Conservation (phyloP, 2,113 vertebrate species). For the Hoplias malabaricus region DNA sequence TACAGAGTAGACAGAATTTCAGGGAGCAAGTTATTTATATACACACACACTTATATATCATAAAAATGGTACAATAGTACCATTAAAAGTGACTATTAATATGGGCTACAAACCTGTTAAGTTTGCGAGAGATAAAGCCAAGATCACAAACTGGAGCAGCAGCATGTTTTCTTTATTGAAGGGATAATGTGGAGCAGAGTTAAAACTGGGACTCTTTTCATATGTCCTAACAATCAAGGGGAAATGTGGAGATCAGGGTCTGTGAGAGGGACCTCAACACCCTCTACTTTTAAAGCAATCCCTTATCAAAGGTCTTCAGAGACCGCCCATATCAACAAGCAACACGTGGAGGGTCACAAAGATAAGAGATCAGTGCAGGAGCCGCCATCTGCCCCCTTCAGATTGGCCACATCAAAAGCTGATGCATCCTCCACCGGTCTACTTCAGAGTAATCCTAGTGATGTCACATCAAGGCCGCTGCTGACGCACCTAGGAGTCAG, state of each 20-base stretch:
- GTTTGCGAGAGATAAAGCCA: constrained; percentile 56
- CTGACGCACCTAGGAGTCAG: constrained; percentile 34
- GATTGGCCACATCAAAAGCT: constrained; percentile 29
- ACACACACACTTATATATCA: no score
- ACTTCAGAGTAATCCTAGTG: constrained; percentile 28
- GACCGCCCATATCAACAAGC: constrained; percentile 78
- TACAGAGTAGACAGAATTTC: constrained; percentile 42
- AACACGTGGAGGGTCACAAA: constrained; percentile 80
- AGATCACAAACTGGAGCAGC: constrained; percentile 56
- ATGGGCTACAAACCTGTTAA: constrained; percentile 62
- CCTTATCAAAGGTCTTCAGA: constrained; percentile 75
- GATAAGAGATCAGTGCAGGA: constrained; percentile 37
- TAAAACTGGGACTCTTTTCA: background rate
- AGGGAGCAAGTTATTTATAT: no score
- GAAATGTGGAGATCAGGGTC: constrained; percentile 9
- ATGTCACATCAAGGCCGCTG: constrained; percentile 32
- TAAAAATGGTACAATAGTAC: no score
- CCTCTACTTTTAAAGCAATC: constrained; percentile 69
- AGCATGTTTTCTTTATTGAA: constrained; percentile 57
- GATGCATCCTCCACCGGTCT: constrained; percentile 13
- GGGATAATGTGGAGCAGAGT: constrained; percentile 27
- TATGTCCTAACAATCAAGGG: background rate
- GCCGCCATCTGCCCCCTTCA: background rate
- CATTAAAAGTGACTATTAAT: background rate
- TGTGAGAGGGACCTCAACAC: constrained; percentile 49